Base-by-base conservation (phyloP, 2,888 invertebrate genomes). In the Melanostoma mellinum region DNA sequence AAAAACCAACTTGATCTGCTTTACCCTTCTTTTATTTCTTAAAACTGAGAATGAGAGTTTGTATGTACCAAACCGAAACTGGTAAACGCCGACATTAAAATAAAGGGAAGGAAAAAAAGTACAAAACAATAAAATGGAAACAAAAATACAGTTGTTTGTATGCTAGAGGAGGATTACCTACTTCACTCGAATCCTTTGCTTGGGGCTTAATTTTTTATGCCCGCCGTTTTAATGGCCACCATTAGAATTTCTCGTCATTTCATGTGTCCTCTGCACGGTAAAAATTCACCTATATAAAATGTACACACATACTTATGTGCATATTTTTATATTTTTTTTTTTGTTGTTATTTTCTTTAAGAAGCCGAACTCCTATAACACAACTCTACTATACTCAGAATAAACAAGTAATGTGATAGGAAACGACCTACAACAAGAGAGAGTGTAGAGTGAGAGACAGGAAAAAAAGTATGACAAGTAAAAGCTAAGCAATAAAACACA, bases 211-310 rank as follows among this genome's bases (percentile, higher is more conserved):
- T 82, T 73, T 68, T 72, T 52, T 77, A 52, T 73, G 52, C 56
- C 63, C 58, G 56, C 46, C 58, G 53, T 82, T 77, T 77, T 73
- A 73, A 73, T 77, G 61, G 71, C 65, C 52, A 32, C 63, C 50
- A 42, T 10, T 36, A 20, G 48, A 48, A 68, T 69, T 46, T 58
- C 50, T 60, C 42, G 61, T 68, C 58, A 50, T 46, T 78, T 58
- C 63, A 50, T 52, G 33, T 74, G 58, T 71, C 38, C 53, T 56
- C 35, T 9, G 61, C 50, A 55, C 71, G 55, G 36, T 48, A 52
- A 50, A 20, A 56, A 72, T 58, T 72, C 72, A 77, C 72, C 72
- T 63, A 77, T 63, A 77, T 82, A 82, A 82, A 81, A 75, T 61
- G 44, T 48, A 30, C 6, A 52, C 8, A 44, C 33, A 48, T 56